Percentiles rank a stretch among this genome's conserved stretches.
phyloP scores from a whole-genome alignment of 1,140 invertebrate genomes.

The Apis dorsata region DNA sequence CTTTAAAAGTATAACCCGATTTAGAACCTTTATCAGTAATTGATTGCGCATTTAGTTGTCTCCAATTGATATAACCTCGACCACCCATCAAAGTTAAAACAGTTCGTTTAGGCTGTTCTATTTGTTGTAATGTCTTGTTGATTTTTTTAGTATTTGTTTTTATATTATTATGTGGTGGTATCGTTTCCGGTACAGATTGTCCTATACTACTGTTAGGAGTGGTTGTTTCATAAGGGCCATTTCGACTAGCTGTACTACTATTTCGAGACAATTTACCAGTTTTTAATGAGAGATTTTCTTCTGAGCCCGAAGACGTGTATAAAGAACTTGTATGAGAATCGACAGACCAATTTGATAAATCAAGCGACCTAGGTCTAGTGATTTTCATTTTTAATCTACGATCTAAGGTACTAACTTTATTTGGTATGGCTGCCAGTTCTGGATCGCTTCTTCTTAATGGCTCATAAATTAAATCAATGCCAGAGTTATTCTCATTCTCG shows the following conservation, averaged over 20 bases:
- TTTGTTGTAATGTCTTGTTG: conserved; percentile 73
- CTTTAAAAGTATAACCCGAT: conserved; percentile 74
- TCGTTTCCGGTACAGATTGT: conserved; percentile 41
- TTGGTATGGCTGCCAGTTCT: conserved; percentile 89
- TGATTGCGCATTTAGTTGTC: conserved; percentile 80
- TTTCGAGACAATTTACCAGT: conserved; percentile 85
- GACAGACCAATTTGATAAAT: conserved; percentile 93
- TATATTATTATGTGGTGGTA: conserved; percentile 49
- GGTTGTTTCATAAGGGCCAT: conserved; percentile 78
- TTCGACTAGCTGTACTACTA: conserved; percentile 86
- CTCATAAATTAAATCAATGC: conserved; percentile 87
- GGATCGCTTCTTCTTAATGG: conserved; percentile 89
- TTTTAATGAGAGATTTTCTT: conserved; percentile 87
- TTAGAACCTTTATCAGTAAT: conserved; percentile 73
- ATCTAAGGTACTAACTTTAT: conserved; percentile 89
- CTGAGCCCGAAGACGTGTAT: conserved; percentile 90
- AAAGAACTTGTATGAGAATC: conserved; percentile 91
- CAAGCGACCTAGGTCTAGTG: conserved; percentile 88
- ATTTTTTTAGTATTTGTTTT: conserved; percentile 70
- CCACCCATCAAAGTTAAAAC: conserved; percentile 93
- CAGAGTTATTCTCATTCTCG: conserved; percentile 87
- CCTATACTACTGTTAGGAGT: conserved; percentile 56
- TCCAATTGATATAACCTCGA: conserved; percentile 91
- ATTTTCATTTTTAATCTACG: conserved; percentile 89
- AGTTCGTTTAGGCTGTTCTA: conserved; percentile 84